Base-by-base conservation (phyloP, 2,113 vertebrate species). In the Chaetorhynchus papuensis region DNA sequence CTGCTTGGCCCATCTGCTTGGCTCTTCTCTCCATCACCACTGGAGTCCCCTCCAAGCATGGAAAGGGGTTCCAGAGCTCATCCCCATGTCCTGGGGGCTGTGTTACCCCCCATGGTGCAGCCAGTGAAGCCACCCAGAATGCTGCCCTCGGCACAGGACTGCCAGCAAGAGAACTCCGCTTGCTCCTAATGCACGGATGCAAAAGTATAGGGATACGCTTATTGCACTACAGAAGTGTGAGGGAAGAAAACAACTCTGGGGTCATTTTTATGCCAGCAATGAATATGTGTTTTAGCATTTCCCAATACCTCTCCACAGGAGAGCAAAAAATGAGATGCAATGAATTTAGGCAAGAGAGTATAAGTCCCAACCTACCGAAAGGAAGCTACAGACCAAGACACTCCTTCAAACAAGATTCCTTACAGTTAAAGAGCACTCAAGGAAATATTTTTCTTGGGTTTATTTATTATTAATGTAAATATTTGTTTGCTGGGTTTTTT, bases 111-210 rank as follows among this genome's bases (percentile, higher is more conserved):
- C 9, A 31, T 18, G 39, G 30, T 2, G 1, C 26, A 79, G 60
- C 39, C 65, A 23, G 9, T 5, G 24, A 61, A 42, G 49, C 19
- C 41, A 30, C 15, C 13, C 56, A 75, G 22, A 57, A 41, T 35
- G 53, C 14, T 42, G 30, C 37, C 3, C 31, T 53, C 0, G 1
- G 33, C 26, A 30, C 0, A 11, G 42, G 47, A 30, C 26, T 6
- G 16, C n/a, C 0, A 1, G 30, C 18, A 61, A 13, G 59, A 64
- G 49, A 84, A 44, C 17, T 15, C 22, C 0, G 0, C 22, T 42
- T 23, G 6, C 23, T 80, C 28, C 20, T 11, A n/a, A 41, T 6
- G 37, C 7, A 15, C 3, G 19, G 2, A 1, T 41, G 50, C 14
- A 13, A 5, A 69, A 87, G 22, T 27, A 41, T 3, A 14, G 5